Conservation (phyloP, 1,140 invertebrate genomes). For the Conus ventricosus region DNA sequence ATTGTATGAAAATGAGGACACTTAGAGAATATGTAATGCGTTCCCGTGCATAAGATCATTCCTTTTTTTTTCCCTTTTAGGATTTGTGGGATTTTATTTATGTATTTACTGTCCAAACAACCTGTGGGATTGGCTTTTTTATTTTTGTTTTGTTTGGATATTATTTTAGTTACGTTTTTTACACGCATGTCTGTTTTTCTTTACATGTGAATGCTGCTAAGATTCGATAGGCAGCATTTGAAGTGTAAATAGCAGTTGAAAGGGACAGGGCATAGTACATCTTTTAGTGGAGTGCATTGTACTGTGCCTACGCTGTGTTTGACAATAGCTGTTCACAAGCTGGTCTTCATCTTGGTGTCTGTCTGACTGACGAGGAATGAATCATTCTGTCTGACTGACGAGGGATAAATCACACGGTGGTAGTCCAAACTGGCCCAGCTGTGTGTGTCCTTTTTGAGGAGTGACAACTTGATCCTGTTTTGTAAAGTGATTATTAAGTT, state of each 20-base stretch:
- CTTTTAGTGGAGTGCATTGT: neutral
- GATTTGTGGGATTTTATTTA: neutral
- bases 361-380: neutral
- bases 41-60: neutral
- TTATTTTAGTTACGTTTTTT: neutral
- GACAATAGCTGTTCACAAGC: neutral
- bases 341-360: neutral
- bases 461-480: too few species aligned
- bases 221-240: neutral
- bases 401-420: too few species aligned
- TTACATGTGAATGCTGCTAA: neutral
- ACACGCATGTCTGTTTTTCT: neutral
- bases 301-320: neutral
- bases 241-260: neutral
- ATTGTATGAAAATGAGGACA: neutral
- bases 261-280: neutral
- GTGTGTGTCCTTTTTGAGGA: too few species aligned
- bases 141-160: neutral
- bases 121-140: neutral
- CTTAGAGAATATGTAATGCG: neutral
- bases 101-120: neutral
- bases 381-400: too few species aligned
- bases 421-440: too few species aligned
- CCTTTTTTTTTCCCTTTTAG: neutral
- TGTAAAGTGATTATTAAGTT: neutral